Evolutionary conservation across 2,113 vertebrate species (phyloP), one percentile per base, ranked within the genome.

Genomic region (Ophiodon elongatus): DNA sequence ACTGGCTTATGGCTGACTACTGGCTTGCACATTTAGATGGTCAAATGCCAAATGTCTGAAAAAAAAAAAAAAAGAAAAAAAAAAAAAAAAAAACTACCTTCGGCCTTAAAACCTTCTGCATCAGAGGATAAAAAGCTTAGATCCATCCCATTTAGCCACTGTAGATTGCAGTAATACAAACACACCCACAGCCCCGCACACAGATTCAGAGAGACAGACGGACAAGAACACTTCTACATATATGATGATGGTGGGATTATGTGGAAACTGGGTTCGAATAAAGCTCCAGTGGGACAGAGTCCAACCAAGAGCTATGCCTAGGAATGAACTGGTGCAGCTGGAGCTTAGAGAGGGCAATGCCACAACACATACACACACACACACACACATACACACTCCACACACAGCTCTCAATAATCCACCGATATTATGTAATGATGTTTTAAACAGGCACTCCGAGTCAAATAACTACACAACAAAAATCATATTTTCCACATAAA

Each of bases 181-280:
- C 73, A 64, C 85, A 85, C 39, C 43, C 75, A 69, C 45, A 9
- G 25, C n/a, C 64, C 68, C 25, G 33, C 43, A 60, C 72, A 60
- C 65, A 66, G 75, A 85, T 45, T 71, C 50, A 88, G 79, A 82
- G 65, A 59, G 69, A 83, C 83, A 88, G 80, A 87, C 23, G 11
- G 69, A 88, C 39, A 63, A 72, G 52, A 73, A 78, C 74, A 59
- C 62, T 73, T 81, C 56, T 72, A 56, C 71, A 78, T 82, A 90
- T 88, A 93, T 82, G 92, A 81, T 79, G 81, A 83, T 81, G 83
- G 65, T 39, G 79, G 88, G 91, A 95, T 95, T 95, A 95, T 79
- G 76, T 39, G 37, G 77, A 82, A 85, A 92, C 79, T 83, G 85
- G 88, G 86, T 90, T 88, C 87, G 80, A 85, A 75, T 88, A 89